phyloP scores from a whole-genome alignment of 2,797 vertebrate species.

The Propithecus perrieri region DNA sequence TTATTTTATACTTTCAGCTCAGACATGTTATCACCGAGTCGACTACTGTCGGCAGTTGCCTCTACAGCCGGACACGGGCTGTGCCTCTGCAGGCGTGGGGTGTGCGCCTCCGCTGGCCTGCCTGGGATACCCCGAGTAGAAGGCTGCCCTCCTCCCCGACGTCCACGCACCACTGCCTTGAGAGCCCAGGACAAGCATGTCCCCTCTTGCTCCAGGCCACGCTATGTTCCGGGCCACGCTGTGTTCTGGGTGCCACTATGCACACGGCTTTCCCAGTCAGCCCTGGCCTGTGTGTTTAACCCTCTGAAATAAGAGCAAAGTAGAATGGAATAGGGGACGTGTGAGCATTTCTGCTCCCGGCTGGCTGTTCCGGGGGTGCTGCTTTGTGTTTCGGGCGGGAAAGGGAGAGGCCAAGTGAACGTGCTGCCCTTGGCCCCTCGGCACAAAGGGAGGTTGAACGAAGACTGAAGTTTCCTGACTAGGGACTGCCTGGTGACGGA shows the following conservation, averaged over 20 bases:
- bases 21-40: rapidly evolving
- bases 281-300: not conserved
- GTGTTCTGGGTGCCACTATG: rapidly evolving
- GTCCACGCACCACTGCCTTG: not conserved
- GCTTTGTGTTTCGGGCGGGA: not conserved
- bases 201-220: not conserved
- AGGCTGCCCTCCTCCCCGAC: not conserved
- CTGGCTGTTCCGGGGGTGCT: not conserved
- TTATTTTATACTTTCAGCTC: not conserved
- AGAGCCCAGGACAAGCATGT: rapidly evolving
- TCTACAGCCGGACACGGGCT: rapidly evolving
- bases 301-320: not conserved
- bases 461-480: constrained; percentile 41
- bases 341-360: rapidly evolving
- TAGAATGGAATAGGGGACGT: rapidly evolving
- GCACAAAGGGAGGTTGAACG: constrained; percentile 64
- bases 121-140: rapidly evolving
- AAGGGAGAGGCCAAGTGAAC: constrained; percentile 55
- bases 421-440: constrained; percentile 57
- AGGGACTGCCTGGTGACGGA: not conserved
- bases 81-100: rapidly evolving
- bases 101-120: rapidly evolving
- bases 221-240: too few species aligned
- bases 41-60: not conserved
- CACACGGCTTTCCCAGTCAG: not conserved